Evolutionary conservation across 1,140 invertebrate species (phyloP).

Genomic region (Tetraneura akinire): DNA sequence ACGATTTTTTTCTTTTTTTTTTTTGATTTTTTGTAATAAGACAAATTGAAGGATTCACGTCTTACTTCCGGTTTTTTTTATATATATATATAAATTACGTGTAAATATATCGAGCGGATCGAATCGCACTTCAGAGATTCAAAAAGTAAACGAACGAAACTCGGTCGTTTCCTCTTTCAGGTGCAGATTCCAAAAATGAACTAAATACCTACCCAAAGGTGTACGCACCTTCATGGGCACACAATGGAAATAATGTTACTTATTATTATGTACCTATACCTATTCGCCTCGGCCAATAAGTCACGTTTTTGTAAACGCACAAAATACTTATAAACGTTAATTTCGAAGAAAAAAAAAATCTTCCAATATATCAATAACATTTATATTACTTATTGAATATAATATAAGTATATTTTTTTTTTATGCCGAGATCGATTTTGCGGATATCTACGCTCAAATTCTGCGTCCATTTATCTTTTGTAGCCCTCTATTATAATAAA

Average conservation of each 20-base stretch:
- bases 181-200: not conserved
- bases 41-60: constrained; percentile 34
- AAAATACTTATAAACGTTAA: not conserved
- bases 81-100: no score
- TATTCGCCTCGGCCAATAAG: no score
- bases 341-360: not conserved
- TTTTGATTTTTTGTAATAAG: constrained; percentile 24
- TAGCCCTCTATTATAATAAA: not conserved
- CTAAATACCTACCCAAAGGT: not conserved
- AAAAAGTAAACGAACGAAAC: not conserved
- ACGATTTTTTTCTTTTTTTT: not conserved
- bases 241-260: no score
- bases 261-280: no score
- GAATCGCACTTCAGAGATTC: not conserved
- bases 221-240: no score
- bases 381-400: not conserved
- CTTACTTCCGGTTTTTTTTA: constrained; percentile 31
- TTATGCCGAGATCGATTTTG: not conserved
- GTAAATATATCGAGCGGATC: not conserved
- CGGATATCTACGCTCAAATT: not conserved
- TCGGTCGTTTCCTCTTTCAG: not conserved
- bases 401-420: not conserved
- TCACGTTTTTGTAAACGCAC: not conserved
- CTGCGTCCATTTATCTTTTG: not conserved
- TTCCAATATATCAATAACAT: not conserved